These are phyloP conservation scores for Drosophila peninsularis DNA, from an alignment of 2,888 invertebrate species.

Conservation along the genomic window DNA sequence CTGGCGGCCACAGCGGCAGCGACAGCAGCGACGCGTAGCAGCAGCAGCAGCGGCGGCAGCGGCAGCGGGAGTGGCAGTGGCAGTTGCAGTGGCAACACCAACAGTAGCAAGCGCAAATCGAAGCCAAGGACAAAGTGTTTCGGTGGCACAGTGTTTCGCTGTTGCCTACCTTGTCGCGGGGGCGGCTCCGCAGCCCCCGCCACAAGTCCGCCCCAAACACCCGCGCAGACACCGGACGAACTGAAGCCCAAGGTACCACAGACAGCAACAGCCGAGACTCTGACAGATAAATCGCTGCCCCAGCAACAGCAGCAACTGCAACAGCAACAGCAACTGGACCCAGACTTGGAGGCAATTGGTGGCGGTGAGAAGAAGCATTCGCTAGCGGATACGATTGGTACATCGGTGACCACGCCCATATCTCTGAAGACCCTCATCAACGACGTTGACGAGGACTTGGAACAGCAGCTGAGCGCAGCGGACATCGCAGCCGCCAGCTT, in stretches of 20 bases:
- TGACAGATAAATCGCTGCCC: constrained; percentile 18
- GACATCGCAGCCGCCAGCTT: constrained; percentile 80
- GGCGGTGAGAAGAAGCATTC: constrained; percentile 75
- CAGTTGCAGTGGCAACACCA: constrained; percentile 37
- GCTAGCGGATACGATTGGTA: constrained; percentile 80
- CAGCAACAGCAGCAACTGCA: constrained; percentile 36
- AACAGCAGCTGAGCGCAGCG: constrained; percentile 74
- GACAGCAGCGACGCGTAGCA: constrained; percentile 38
- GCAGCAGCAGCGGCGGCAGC: constrained; percentile 22
- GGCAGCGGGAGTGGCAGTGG: constrained; percentile 23
- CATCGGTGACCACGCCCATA: constrained; percentile 82
- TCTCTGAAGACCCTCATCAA: constrained; percentile 81
- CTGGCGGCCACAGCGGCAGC: constrained; percentile 65
- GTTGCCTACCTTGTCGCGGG: constrained; percentile 93
- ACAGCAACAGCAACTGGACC: constrained; percentile 34
- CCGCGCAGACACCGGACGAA: constrained; percentile 81
- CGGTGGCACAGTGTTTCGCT: constrained; percentile 91
- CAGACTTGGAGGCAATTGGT: constrained; percentile 28
- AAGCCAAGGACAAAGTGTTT: constrained; percentile 83
- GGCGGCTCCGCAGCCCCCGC: constrained; percentile 89
- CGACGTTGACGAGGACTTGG: constrained; percentile 80
- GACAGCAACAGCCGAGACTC: constrained; percentile 16
- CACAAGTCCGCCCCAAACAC: constrained; percentile 86
- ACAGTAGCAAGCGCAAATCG: constrained; percentile 76
- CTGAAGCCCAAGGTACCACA: constrained; percentile 49